Percentiles rank a stretch among this genome's conserved stretches.
These are phyloP conservation scores for Drosophila lacertosa DNA, from an alignment of 1,140 invertebrate genomes.

Conservation along the genomic window DNA sequence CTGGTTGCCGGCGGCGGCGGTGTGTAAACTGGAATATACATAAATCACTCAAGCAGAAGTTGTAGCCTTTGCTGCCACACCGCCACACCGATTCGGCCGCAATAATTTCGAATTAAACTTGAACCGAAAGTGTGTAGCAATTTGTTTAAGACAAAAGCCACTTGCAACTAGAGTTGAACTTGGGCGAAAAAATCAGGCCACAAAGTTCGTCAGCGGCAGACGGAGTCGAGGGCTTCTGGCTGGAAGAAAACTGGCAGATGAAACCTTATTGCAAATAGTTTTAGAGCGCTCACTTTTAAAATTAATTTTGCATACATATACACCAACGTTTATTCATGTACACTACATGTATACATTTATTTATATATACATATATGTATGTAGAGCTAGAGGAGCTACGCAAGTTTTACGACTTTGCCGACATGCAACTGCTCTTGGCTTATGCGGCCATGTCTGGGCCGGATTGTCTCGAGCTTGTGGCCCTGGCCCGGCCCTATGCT, in stretches of 20 bases:
- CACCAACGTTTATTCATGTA: neutral
- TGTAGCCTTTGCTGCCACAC: constrained; percentile 53
- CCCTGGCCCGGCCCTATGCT: no score
- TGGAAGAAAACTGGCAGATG: constrained; percentile 19
- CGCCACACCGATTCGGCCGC: constrained; percentile 14
- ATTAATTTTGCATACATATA: constrained; percentile 72
- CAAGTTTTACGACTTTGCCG: constrained; percentile 74
- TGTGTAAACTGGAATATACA: constrained; percentile 77
- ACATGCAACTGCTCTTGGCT: constrained; percentile 36
- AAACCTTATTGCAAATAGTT: constrained; percentile 69
- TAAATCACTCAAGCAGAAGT: constrained; percentile 81
- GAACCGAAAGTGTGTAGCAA: constrained; percentile 80
- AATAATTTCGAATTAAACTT: constrained; percentile 80
- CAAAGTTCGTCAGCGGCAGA: constrained; percentile 53
- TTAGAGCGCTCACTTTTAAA: constrained; percentile 65
- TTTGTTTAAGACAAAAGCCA: constrained; percentile 79
- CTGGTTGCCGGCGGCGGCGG: constrained; percentile 21
- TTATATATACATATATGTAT: constrained; percentile 22
- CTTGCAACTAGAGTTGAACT: constrained; percentile 38
- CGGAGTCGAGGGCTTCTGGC: neutral
- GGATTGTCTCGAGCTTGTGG: constrained; percentile 24
- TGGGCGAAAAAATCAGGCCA: constrained; percentile 47
- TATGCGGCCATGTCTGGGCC: constrained; percentile 27
- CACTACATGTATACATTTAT: constrained; percentile 8
- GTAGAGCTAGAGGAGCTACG: constrained; percentile 4